A percentile compares a stretch with the other conserved stretches of the same genome.
Evolutionary conservation across 2,113 vertebrate genomes (phyloP).

Genomic region (Osmerus eperlanus): DNA sequence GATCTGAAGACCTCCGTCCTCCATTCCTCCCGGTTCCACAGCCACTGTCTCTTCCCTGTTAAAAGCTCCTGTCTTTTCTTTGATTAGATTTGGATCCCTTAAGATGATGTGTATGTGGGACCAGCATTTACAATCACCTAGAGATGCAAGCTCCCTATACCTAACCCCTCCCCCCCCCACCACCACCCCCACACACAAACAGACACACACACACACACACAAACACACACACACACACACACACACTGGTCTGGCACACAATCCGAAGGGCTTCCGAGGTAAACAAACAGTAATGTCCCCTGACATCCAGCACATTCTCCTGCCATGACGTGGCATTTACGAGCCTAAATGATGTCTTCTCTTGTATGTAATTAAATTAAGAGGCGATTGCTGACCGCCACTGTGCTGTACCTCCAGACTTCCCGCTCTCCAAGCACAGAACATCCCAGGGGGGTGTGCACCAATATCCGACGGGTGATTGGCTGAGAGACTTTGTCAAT

Average conservation of each 20-base stretch:
- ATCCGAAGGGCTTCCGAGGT: slow-evolving; percentile 13
- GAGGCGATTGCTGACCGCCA: slow-evolving; percentile 13
- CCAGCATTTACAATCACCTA: neutral
- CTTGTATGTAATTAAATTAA: slow-evolving; percentile 49
- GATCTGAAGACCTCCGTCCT: too few species aligned
- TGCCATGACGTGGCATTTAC: slow-evolving; percentile 14
- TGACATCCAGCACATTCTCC: slow-evolving; percentile 23
- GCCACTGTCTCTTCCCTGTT: too few species aligned
- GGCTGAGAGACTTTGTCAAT: slow-evolving; percentile 7
- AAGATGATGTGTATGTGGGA: neutral
- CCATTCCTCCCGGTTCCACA: too few species aligned
- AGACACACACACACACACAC: too few species aligned
- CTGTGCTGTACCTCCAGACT: slow-evolving; percentile 31
- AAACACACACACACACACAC: neutral
- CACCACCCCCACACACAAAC: neutral
- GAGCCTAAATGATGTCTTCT: slow-evolving; percentile 28
- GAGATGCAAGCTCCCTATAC: neutral
- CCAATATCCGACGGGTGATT: slow-evolving; percentile 20
- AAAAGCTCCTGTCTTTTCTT: too few species aligned
- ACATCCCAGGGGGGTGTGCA: slow-evolving; percentile 28
- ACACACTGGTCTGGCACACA: neutral
- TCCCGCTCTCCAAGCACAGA: slow-evolving; percentile 10
- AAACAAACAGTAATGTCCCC: slow-evolving; percentile 22
- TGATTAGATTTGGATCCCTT: too few species aligned
- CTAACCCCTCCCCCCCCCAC: neutral